Evolutionary conservation across 2,113 vertebrate genomes (phyloP), one percentile per base, ranked within the genome.

Genomic region (Myocastor coypus): DNA sequence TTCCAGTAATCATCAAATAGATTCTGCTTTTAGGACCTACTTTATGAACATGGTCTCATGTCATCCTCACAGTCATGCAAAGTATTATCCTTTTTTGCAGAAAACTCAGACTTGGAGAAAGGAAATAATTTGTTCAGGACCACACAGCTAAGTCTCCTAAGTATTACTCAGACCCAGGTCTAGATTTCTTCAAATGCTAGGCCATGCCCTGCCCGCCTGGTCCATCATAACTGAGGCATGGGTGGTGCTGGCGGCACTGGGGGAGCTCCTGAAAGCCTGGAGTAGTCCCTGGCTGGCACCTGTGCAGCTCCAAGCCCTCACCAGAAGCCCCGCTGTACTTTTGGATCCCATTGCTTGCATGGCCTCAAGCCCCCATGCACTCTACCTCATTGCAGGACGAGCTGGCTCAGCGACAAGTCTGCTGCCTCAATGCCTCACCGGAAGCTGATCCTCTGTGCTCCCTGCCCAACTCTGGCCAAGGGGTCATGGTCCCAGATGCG

Each of bases 1-100:
- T 92, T 97, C 89, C 59, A 93, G 83, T 92, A 92, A 93, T 89
- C 89, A 96, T 88, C 89, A 73, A 55, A 93, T 86, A 52, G 82
- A 84, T 93, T 95, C 97, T 89, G 68, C 89, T 71, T 93, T 90
- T 96, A 96, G 95, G 89, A 96, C 42, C 57, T 92, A 71, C 88
- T 95, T 95, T 77, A 90, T 55, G 84, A 95, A 94, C 78, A 86
- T 1, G 9, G 17, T 90, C 87, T 73, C 59, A 26, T 55, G 24
- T 91, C n/a, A 52, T 68, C 87, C n/a, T 91, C 85, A 66, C 28
- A 52, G 40, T 68, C 75, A 78, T 86, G 75, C 63, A 57, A 68
- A 96, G 32, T 37, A 52, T 46, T 46, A 57, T 40, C 52, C 80
- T 91, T 64, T 94, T 71, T 77, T 68, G 91, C 32, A 88, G 80